These are phyloP conservation scores for Chauna torquata DNA, from an alignment of 2,113 vertebrate genomes.

Conservation along the genomic window DNA sequence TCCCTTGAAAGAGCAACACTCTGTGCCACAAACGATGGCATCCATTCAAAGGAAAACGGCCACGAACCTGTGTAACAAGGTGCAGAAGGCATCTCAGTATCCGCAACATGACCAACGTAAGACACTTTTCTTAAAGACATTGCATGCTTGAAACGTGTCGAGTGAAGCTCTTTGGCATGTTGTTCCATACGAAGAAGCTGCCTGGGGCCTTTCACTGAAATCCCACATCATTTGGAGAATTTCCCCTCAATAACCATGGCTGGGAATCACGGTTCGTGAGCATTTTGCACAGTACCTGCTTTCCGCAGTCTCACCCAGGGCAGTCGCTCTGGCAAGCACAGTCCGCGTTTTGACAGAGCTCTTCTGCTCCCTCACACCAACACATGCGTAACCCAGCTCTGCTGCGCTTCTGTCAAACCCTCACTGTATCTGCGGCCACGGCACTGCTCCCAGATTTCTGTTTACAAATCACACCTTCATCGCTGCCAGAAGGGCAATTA, in stretches of 20 bases:
- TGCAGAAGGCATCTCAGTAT: neutral
- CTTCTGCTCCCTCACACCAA: neutral
- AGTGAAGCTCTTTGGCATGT: neutral
- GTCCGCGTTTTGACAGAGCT: neutral
- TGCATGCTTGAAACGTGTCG: neutral
- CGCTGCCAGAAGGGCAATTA: slow-evolving; percentile 27
- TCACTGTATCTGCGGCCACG: neutral
- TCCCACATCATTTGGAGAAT: neutral
- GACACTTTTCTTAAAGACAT: neutral
- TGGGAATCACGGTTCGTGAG: neutral
- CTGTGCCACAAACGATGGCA: neutral
- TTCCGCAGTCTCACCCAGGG: neutral
- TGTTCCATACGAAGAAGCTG: neutral
- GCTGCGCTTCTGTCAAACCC: neutral
- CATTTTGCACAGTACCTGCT: neutral
- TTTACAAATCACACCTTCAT: slow-evolving; percentile 38
- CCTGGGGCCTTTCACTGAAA: neutral
- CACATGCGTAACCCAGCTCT: neutral
- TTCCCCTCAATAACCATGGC: neutral
- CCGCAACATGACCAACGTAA: rapidly evolving
- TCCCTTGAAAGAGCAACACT: neutral
- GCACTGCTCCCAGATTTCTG: neutral
- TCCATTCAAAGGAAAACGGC: neutral
- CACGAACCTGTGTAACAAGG: neutral
- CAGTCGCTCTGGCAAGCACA: neutral